These are phyloP conservation scores for Lucilia sericata DNA, from an alignment of 1,140 invertebrate genomes.

Conservation along the genomic window DNA sequence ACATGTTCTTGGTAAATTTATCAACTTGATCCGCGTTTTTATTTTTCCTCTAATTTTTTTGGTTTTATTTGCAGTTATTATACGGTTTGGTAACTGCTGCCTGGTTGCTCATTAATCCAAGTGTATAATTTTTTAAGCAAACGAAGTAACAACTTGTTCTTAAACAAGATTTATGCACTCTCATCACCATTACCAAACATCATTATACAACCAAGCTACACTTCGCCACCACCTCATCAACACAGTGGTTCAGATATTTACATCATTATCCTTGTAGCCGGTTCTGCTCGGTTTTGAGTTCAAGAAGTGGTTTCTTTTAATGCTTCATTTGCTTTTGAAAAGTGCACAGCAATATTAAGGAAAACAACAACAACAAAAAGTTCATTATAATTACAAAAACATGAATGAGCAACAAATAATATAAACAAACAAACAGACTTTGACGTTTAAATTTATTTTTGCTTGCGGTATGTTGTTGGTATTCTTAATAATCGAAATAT, in stretches of 20 bases:
- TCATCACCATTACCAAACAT: neutral
- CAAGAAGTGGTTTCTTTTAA: slow-evolving; percentile 27
- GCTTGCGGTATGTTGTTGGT: neutral
- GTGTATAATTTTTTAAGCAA: slow-evolving; percentile 29
- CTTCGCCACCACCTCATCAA: neutral
- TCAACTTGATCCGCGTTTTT: neutral
- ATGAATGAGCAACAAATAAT: slow-evolving; percentile 41
- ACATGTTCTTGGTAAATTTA: neutral
- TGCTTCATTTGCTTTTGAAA: slow-evolving; percentile 26
- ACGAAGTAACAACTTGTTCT: slow-evolving; percentile 14
- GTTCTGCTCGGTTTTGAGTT: neutral
- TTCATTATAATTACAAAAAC: slow-evolving; percentile 42
- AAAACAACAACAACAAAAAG: neutral
- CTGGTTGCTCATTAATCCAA: slow-evolving; percentile 22
- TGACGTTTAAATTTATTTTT: neutral
- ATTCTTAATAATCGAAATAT: slow-evolving; percentile 11
- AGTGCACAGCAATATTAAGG: neutral
- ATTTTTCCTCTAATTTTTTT: neutral
- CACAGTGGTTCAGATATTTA: neutral
- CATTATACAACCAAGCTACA: neutral
- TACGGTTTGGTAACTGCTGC: neutral
- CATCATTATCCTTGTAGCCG: slow-evolving; percentile 7
- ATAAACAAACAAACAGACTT: neutral
- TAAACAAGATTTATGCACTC: slow-evolving; percentile 16
- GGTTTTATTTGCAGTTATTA: neutral